phyloP scores from a whole-genome alignment of 2,888 invertebrate species.

The Pelosia muscerda region DNA sequence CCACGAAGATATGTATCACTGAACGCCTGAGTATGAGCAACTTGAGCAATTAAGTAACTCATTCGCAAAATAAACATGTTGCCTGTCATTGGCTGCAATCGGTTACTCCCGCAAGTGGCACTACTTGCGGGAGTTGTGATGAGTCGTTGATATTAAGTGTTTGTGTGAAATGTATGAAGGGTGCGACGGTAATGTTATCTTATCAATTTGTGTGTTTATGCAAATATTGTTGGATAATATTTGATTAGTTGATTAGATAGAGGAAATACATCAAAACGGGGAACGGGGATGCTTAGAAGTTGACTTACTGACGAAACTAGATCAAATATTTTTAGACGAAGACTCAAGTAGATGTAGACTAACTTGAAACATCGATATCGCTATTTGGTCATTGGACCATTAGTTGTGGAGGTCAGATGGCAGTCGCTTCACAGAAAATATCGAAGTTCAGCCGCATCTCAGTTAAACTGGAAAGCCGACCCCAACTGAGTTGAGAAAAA shows the following conservation, averaged over 20 bases:
- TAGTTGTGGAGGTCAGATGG: no score
- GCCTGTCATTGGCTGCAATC: constrained; percentile 8
- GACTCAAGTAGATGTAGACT: no score
- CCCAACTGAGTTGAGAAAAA: no score
- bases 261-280: neutral
- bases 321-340: no score
- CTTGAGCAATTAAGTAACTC: constrained; percentile 18
- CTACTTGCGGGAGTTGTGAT: constrained; percentile 8
- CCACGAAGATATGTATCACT: neutral
- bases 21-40: constrained; percentile 1
- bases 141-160: neutral
- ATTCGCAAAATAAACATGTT: constrained; percentile 19
- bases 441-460: no score
- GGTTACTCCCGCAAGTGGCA: constrained; percentile 20
- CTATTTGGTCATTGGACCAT: no score
- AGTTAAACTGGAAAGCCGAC: no score
- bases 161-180: constrained; percentile 12
- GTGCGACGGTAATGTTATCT: neutral
- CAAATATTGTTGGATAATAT: neutral
- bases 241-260: neutral
- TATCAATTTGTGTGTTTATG: constrained; percentile 1
- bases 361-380: no score
- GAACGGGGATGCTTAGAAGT: neutral
- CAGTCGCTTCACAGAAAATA: no score
- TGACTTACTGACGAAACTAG: neutral